Percentiles rank a stretch among this genome's conserved stretches.
phyloP scores from a whole-genome alignment of 1,140 invertebrate species.

The Bathynomus jamesi region DNA sequence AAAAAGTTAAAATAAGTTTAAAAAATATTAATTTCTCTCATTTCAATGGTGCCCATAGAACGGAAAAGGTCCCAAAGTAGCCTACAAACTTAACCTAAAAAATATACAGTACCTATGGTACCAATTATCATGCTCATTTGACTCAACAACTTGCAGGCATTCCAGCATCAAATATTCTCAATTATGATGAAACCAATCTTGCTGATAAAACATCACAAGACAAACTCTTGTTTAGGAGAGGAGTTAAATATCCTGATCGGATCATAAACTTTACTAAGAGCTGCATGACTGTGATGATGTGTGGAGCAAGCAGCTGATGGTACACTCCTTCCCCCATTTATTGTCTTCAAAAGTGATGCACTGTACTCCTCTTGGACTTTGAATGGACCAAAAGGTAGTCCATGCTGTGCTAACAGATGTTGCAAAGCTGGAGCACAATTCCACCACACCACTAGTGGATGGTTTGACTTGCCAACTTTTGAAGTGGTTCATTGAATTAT shows the following conservation, averaged over 20 bases:
- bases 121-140: neutral
- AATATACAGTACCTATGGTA: too few species aligned
- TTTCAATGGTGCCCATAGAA: too few species aligned
- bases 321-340: constrained; percentile 29
- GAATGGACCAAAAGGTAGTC: constrained; percentile 37
- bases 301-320: constrained; percentile 36
- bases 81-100: too few species aligned
- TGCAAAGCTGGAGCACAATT: constrained; percentile 35
- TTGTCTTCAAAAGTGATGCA: constrained; percentile 39
- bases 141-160: neutral
- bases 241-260: constrained; percentile 41
- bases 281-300: constrained; percentile 41
- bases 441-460: constrained; percentile 38
- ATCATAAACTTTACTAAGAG: constrained; percentile 39
- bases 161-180: neutral
- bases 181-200: neutral
- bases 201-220: neutral
- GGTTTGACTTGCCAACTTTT: constrained; percentile 42
- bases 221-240: constrained; percentile 39
- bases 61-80: too few species aligned
- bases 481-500: constrained; percentile 19
- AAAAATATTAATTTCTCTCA: too few species aligned
- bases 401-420: constrained; percentile 31
- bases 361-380: constrained; percentile 39
- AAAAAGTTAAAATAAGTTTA: too few species aligned